Evolutionary conservation across 2,797 vertebrate genomes (phyloP).

Genomic region (Emys orbicularis): DNA sequence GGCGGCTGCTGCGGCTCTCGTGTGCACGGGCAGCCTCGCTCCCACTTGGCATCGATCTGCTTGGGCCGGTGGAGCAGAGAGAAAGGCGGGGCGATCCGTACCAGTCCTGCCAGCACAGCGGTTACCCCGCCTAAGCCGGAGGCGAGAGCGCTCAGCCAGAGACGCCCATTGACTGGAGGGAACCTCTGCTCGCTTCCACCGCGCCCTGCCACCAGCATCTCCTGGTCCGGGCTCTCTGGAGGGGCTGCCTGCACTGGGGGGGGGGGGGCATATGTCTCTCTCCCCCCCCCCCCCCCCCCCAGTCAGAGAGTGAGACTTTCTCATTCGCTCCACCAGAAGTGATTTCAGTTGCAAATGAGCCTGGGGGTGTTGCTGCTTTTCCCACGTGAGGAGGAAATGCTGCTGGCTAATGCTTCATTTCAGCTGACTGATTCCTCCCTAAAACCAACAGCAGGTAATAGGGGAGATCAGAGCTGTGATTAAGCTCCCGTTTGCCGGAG

Average conservation of each 20-base stretch:
- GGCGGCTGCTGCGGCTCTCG: background rate
- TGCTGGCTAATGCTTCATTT: conserved; percentile 46
- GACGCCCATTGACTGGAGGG: background rate
- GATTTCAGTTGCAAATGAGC: conserved; percentile 5
- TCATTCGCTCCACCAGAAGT: background rate
- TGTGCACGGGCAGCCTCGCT: background rate
- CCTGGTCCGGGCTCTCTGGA: background rate
- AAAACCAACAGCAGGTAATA: conserved; percentile 55
- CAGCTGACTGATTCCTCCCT: conserved; percentile 68
- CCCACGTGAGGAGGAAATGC: conserved; percentile 11
- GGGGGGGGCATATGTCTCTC: background rate
- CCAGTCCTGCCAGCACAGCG: background rate
- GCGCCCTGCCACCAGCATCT: background rate
- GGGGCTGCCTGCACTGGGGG: background rate
- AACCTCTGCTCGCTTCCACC: background rate
- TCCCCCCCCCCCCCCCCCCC: background rate
- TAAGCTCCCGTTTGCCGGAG: conserved; percentile 18
- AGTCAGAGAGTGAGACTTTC: background rate
- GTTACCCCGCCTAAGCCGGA: background rate
- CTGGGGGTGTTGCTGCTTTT: background rate
- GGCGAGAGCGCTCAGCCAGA: background rate
- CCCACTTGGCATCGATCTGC: conserved; percentile 66
- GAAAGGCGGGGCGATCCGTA: conserved; percentile 56
- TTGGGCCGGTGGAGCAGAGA: conserved; percentile 65
- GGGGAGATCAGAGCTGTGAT: conserved; percentile 35